These are phyloP conservation scores for Aphidius colemani DNA, from an alignment of 2,888 invertebrate genomes.

Conservation along the genomic window DNA sequence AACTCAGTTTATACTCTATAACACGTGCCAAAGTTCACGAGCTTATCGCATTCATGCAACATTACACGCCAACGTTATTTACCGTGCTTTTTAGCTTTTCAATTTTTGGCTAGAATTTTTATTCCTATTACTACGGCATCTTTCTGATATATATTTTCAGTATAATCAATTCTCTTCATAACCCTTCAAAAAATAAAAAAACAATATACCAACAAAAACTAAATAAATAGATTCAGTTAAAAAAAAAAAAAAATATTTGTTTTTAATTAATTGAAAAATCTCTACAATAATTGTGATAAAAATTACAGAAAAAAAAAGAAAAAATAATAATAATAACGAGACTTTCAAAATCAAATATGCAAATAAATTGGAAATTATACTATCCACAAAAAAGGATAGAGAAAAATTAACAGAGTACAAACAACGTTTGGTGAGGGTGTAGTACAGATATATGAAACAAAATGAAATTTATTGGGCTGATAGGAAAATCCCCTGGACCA, in stretches of 20 bases:
- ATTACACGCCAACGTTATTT: slow-evolving; percentile 57
- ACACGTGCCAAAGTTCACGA: slow-evolving; percentile 45
- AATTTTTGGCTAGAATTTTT: slow-evolving; percentile 36
- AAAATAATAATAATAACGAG: no score
- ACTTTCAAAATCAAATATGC: not conserved
- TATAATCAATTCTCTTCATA: slow-evolving; percentile 8
- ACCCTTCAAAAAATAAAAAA: slow-evolving; percentile 1
- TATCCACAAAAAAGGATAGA: no score
- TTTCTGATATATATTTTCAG: slow-evolving; percentile 14
- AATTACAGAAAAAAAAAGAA: no score
- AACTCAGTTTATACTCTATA: slow-evolving; percentile 21
- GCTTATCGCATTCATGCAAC: slow-evolving; percentile 60
- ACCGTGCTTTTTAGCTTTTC: slow-evolving; percentile 45
- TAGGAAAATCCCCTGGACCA: no score
- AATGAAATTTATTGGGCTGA: no score
- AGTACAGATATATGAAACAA: no score
- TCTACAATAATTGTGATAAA: no score
- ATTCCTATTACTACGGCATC: no score
- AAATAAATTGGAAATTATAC: slow-evolving; percentile 4
- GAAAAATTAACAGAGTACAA: no score
- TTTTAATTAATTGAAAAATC: no score
- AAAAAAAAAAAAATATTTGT: not conserved
- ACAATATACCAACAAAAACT: not conserved
- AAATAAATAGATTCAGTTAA: not conserved
- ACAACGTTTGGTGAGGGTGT: no score